A percentile compares a stretch with the other conserved stretches of the same genome.
phyloP scores from a whole-genome alignment of 1,140 invertebrate species.

The Sycophila sp. region DNA sequence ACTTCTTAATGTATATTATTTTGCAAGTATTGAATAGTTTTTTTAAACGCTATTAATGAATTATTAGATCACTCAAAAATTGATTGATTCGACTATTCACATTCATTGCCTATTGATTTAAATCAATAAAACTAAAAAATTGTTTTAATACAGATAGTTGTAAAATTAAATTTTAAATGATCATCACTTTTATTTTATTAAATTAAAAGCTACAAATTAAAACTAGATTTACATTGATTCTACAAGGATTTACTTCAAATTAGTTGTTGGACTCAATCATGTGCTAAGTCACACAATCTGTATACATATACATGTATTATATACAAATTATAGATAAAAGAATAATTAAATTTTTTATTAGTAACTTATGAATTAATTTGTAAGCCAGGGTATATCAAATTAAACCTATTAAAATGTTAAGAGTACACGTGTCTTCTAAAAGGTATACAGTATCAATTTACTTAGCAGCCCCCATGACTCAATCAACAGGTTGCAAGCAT shows the following conservation, averaged over 20 bases:
- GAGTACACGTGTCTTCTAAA: background rate
- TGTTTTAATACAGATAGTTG: background rate
- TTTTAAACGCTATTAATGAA: too few species aligned
- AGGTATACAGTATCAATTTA: too few species aligned
- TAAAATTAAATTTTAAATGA: background rate
- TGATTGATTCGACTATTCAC: too few species aligned
- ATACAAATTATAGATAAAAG: background rate
- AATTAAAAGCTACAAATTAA: background rate
- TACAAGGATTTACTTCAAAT: background rate
- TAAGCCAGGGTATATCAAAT: background rate
- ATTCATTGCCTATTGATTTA: background rate
- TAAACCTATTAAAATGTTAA: background rate
- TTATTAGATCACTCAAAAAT: too few species aligned
- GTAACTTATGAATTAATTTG: background rate
- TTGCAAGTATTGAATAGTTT: too few species aligned
- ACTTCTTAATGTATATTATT: too few species aligned
- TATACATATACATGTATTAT: too few species aligned
- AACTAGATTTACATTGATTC: background rate
- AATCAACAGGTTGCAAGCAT: conserved; percentile 35
- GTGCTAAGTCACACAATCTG: too few species aligned
- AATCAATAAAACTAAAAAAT: background rate
- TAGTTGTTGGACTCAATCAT: background rate
- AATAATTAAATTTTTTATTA: background rate
- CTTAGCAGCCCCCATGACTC: conserved; percentile 1
- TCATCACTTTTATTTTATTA: background rate